These are phyloP conservation scores for Hippopotamus amphibius DNA, from an alignment of 2,113 vertebrate genomes.

Conservation along the genomic window DNA sequence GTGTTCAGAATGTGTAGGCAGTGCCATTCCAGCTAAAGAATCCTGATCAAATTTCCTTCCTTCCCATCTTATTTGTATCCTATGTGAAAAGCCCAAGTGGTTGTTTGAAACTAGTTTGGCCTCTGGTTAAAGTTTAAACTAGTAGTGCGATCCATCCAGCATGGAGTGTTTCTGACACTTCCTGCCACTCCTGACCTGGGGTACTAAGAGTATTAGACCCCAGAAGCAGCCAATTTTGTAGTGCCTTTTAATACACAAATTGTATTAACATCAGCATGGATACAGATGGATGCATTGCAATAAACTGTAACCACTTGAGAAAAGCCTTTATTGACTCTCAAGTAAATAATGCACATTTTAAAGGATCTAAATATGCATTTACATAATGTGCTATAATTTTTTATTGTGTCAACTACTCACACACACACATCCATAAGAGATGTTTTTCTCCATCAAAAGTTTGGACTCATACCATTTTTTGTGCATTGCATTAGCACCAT, in stretches of 20 bases:
- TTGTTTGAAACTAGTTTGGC: slow-evolving; percentile 55
- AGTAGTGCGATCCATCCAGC: slow-evolving; percentile 1
- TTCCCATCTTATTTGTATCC: slow-evolving; percentile 27
- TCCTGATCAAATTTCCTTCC: slow-evolving; percentile 34
- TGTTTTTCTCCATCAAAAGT: slow-evolving; percentile 66
- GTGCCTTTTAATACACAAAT: slow-evolving; percentile 73
- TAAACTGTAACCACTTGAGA: slow-evolving; percentile 79
- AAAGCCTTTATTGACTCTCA: slow-evolving; percentile 81
- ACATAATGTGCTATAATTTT: slow-evolving; percentile 81
- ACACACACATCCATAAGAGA: slow-evolving; percentile 61
- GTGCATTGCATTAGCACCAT: not conserved
- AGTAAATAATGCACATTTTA: slow-evolving; percentile 84
- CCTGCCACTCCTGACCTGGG: slow-evolving; percentile 42
- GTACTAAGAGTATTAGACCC: slow-evolving; percentile 34
- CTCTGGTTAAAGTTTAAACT: slow-evolving; percentile 55
- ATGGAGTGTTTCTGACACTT: not conserved
- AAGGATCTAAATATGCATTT: slow-evolving; percentile 81
- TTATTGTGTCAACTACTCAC: slow-evolving; percentile 75
- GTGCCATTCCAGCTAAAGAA: slow-evolving; percentile 22
- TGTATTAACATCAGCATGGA: slow-evolving; percentile 74
- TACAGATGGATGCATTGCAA: slow-evolving; percentile 76
- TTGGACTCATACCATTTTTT: slow-evolving; percentile 4
- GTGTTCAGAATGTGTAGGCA: slow-evolving; percentile 22
- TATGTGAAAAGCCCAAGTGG: slow-evolving; percentile 31
- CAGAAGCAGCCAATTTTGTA: slow-evolving; percentile 70